Percentiles rank a stretch among this genome's conserved stretches.
These are phyloP conservation scores for Aleadryas rufinucha DNA, from an alignment of 2,113 vertebrate genomes.

Conservation along the genomic window DNA sequence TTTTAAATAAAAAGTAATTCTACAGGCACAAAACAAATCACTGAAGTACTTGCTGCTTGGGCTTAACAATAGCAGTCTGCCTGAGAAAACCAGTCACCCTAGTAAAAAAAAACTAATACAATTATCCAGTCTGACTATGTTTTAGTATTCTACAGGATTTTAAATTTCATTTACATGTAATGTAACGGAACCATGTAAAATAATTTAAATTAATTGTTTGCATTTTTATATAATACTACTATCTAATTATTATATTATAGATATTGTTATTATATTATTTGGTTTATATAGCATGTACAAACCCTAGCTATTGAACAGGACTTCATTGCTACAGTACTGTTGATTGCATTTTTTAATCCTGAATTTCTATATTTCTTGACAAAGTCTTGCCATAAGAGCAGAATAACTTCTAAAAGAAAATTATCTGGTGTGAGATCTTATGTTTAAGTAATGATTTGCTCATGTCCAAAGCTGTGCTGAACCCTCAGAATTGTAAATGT, in stretches of 20 bases:
- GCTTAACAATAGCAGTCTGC: background rate
- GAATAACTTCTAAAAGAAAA: background rate
- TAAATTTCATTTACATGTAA: background rate
- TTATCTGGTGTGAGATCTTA: background rate
- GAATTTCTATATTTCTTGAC: background rate
- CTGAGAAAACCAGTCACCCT: background rate
- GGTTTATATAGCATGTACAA: background rate
- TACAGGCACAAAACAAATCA: slow-evolving; percentile 11
- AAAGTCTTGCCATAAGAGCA: background rate
- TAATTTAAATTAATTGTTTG: background rate
- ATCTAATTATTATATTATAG: background rate
- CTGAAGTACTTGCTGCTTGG: background rate
- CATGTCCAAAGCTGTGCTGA: background rate
- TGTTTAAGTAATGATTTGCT: background rate
- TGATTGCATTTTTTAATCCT: background rate
- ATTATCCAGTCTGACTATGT: background rate
- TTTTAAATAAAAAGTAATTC: slow-evolving; percentile 45
- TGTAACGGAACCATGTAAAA: background rate
- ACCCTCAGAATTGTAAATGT: background rate
- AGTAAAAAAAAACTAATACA: background rate
- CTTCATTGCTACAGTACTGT: background rate
- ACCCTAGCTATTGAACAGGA: background rate
- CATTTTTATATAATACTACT: background rate
- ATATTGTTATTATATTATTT: background rate
- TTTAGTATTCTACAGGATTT: background rate